A percentile compares a stretch with the other conserved stretches of the same genome.
These are phyloP conservation scores for Orycteropus afer DNA, from an alignment of 2,113 vertebrate species.

Conservation along the genomic window DNA sequence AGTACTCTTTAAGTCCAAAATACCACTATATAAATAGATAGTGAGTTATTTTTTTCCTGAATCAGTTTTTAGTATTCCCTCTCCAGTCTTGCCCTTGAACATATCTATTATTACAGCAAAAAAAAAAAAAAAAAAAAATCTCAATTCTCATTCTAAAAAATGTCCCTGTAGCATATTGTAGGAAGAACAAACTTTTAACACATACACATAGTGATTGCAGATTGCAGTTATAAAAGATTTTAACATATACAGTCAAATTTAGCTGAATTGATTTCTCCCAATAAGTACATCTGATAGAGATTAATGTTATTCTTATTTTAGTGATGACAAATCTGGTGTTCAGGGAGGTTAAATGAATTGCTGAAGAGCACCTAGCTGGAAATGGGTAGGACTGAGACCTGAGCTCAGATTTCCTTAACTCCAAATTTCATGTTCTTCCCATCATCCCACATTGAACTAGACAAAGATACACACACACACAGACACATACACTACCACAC, in stretches of 20 bases:
- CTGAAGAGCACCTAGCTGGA: background rate
- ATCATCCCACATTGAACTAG: background rate
- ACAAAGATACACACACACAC: background rate
- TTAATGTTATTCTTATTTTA: background rate
- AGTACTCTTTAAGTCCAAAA: constrained; percentile 20
- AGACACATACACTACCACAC: background rate
- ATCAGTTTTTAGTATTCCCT: background rate
- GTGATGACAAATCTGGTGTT: background rate
- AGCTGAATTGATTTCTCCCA: background rate
- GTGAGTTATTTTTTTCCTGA: constrained; percentile 41
- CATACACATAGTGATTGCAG: no score
- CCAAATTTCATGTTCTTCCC: background rate
- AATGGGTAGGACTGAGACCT: background rate
- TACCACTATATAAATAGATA: constrained; percentile 39
- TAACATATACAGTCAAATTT: background rate
- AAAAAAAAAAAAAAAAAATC: background rate
- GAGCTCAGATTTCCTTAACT: constrained; percentile 17
- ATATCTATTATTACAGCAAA: constrained; percentile 18
- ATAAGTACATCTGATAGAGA: constrained; percentile 21
- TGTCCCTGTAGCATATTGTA: background rate
- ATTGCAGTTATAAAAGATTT: background rate
- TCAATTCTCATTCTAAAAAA: constrained; percentile 50
- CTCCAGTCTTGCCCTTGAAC: background rate
- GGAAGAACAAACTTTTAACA: background rate
- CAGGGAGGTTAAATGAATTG: background rate